phyloP scores from a whole-genome alignment of 2,113 vertebrate species.

The human region GRCh38 chr6:334501-335000 shows the following conservation, averaged over 20 bases:
- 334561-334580: slow-evolving; percentile 24
- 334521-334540: background rate
- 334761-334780: background rate
- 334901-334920: background rate
- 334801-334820: background rate
- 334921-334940: background rate
- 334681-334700: background rate
- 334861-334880: background rate
- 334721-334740: background rate
- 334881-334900: background rate
- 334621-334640: too few species aligned
- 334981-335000: slow-evolving; percentile 68
- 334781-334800: background rate
- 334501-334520: background rate
- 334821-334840: background rate
- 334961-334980: slow-evolving; percentile 49
- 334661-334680: background rate
- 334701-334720: background rate
- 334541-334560: background rate
- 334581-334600: background rate
- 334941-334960: slow-evolving; percentile 59
- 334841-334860: background rate
- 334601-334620: background rate
- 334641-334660: background rate
- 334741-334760: background rate